Evolutionary conservation across 2,113 vertebrate genomes (phyloP).

Genomic region (Lampris incognitus): DNA sequence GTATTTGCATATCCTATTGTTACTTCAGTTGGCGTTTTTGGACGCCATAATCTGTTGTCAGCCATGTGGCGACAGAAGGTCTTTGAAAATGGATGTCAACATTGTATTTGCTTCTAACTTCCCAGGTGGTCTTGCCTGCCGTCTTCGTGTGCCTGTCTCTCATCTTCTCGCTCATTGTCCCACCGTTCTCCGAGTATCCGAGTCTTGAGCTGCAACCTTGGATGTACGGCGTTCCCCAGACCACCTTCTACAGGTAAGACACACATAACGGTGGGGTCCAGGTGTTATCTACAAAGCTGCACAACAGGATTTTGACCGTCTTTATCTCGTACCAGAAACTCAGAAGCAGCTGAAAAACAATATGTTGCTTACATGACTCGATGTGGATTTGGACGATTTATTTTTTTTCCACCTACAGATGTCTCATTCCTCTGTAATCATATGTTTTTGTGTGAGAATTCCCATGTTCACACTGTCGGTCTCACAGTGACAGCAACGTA

Average conservation of each 20-base stretch:
- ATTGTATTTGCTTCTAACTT: constrained; percentile 14
- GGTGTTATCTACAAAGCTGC: not conserved
- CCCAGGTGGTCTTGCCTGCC: constrained; percentile 92
- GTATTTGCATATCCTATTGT: not conserved
- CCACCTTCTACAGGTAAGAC: constrained; percentile 92
- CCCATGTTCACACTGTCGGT: not conserved
- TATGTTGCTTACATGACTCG: too few species aligned
- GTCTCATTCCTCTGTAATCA: not conserved
- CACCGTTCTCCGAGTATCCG: constrained; percentile 94
- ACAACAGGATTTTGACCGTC: not conserved
- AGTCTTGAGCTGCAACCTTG: constrained; percentile 95
- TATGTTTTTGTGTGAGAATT: not conserved
- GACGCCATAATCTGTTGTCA: not conserved
- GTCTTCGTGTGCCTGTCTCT: constrained; percentile 95
- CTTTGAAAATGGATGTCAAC: not conserved
- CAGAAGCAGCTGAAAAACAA: too few species aligned
- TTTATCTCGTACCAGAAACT: not conserved
- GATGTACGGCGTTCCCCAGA: constrained; percentile 93
- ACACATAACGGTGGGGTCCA: not conserved
- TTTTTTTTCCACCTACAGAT: not conserved
- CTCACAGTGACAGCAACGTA: not conserved
- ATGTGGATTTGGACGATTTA: too few species aligned
- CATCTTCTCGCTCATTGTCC: constrained; percentile 95
- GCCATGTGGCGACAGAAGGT: not conserved
- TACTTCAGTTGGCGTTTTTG: not conserved